A percentile compares a stretch with the other conserved stretches of the same genome.
Conservation (phyloP, 2,113 vertebrate genomes). For the Catharus bicknelli region DNA sequence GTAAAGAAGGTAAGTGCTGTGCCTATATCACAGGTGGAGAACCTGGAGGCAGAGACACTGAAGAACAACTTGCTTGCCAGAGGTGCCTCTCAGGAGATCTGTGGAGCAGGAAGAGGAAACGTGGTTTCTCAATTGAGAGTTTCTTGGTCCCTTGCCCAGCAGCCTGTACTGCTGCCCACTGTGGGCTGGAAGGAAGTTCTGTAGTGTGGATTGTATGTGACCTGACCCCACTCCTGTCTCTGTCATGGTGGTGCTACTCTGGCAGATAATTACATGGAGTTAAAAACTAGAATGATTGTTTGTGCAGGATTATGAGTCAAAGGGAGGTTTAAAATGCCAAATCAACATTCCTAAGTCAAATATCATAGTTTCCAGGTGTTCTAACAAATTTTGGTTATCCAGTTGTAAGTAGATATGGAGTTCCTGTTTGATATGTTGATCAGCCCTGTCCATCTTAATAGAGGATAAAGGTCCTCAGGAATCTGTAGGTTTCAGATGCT, state of each 20-base stretch:
- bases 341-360: background rate
- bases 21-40: background rate
- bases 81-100: background rate
- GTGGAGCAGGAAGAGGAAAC: background rate
- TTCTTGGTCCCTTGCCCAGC: background rate
- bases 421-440: background rate
- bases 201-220: rapidly evolving
- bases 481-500: background rate
- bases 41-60: background rate
- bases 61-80: background rate
- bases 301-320: background rate
- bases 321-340: background rate
- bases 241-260: background rate
- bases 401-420: background rate
- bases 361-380: background rate
- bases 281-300: background rate
- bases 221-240: background rate
- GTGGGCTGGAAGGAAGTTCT: background rate
- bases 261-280: background rate
- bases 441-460: background rate
- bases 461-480: background rate
- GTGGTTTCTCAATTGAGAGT: background rate
- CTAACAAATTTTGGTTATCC: background rate
- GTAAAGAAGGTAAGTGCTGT: background rate
- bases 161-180: background rate